Percentiles rank a stretch among this genome's conserved stretches.
These are phyloP conservation scores for Discoglossus pictus DNA, from an alignment of 2,797 vertebrate genomes.

Conservation along the genomic window DNA sequence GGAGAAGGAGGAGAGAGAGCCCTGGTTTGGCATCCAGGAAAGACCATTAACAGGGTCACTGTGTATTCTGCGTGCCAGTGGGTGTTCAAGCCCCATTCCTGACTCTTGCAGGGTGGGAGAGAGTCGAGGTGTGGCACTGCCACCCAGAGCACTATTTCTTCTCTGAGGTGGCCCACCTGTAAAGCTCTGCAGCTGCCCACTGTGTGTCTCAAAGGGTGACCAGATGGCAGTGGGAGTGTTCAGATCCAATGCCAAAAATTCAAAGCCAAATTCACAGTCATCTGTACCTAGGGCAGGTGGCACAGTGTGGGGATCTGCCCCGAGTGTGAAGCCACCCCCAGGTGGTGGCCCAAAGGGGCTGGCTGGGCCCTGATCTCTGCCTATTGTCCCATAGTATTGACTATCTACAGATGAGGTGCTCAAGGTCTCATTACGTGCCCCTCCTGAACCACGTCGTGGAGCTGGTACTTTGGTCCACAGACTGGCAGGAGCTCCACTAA, in stretches of 20 bases:
- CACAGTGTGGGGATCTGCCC: constrained; percentile 62
- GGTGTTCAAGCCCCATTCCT: constrained; percentile 75
- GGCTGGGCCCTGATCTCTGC: constrained; percentile 74
- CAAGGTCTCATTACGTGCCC: constrained; percentile 67
- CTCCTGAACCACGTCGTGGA: constrained; percentile 56
- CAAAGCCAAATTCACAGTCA: constrained; percentile 84
- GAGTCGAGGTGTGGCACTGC: constrained; percentile 80
- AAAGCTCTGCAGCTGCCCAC: constrained; percentile 64
- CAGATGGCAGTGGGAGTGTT: constrained; percentile 81
- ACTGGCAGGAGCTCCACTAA: constrained; percentile 65
- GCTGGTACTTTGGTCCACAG: constrained; percentile 85
- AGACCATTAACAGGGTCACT: constrained; percentile 85
- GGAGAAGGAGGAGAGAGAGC: constrained; percentile 79
- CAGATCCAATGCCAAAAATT: constrained; percentile 78
- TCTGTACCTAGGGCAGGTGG: constrained; percentile 68
- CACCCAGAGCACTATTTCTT: constrained; percentile 81
- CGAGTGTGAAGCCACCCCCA: constrained; percentile 60
- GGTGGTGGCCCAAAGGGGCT: constrained; percentile 84
- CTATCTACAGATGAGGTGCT: constrained; percentile 70
- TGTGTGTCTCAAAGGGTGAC: constrained; percentile 79
- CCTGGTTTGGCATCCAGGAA: constrained; percentile 83
- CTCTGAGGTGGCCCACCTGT: constrained; percentile 69
- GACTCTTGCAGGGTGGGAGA: constrained; percentile 88
- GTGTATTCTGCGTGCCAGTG: constrained; percentile 80
- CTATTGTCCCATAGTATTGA: constrained; percentile 71